These are phyloP conservation scores for Columba janthina DNA, from an alignment of 2,113 vertebrate genomes.

Conservation along the genomic window DNA sequence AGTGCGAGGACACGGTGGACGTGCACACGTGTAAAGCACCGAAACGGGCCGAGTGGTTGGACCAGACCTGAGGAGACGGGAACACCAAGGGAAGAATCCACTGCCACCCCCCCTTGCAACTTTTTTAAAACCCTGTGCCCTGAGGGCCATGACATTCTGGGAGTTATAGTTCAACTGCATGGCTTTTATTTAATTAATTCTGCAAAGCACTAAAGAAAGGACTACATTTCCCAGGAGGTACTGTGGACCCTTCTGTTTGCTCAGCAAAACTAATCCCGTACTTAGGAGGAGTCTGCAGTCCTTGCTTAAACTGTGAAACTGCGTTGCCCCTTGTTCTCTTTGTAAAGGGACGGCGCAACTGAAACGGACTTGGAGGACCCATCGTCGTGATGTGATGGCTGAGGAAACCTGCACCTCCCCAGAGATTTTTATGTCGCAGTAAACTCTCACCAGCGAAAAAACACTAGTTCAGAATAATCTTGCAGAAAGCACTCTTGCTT, in stretches of 20 bases:
- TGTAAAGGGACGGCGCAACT: neutral
- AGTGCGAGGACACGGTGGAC: conserved; percentile 93
- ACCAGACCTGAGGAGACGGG: conserved; percentile 80
- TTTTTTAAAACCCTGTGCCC: conserved; percentile 57
- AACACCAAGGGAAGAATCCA: neutral
- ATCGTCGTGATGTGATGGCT: neutral
- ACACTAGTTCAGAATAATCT: neutral
- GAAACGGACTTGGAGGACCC: accelerated
- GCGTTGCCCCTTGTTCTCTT: neutral
- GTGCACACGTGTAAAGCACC: conserved; percentile 97
- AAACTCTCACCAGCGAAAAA: neutral
- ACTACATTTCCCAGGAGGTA: conserved; percentile 74
- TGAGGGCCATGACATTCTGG: conserved; percentile 77
- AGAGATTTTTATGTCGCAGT: neutral
- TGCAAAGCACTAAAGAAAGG: conserved; percentile 83
- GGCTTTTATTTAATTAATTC: conserved; percentile 86
- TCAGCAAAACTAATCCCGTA: conserved; percentile 55
- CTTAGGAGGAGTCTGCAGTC: conserved; percentile 25
- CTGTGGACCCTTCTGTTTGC: conserved; percentile 58
- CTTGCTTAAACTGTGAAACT: conserved; percentile 53
- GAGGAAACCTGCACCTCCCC: neutral
- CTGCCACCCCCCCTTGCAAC: neutral
- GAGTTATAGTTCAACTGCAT: conserved; percentile 86
- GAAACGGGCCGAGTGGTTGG: conserved; percentile 90
- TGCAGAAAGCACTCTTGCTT: conserved; percentile 1